A percentile compares a stretch with the other conserved stretches of the same genome.
Conservation (phyloP, 1,140 invertebrate species). For the Vanessa atalanta region DNA sequence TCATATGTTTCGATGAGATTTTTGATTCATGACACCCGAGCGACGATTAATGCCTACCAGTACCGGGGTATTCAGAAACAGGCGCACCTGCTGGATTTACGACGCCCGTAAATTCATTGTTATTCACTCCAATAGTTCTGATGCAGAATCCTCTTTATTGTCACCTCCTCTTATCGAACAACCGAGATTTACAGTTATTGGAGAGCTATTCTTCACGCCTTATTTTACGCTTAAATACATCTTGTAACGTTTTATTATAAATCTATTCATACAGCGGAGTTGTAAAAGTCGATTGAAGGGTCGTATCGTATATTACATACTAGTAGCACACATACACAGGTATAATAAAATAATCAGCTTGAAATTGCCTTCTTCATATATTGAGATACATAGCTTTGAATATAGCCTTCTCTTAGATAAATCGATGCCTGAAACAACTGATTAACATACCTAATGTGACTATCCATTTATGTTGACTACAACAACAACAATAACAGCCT, state of each 20-base stretch:
- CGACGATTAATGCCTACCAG: conserved; percentile 57
- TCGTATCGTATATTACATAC: no score
- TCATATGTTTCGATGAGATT: conserved; percentile 33
- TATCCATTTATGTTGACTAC: no score
- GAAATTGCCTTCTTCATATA: no score
- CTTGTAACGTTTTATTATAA: conserved; percentile 3
- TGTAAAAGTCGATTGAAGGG: no score
- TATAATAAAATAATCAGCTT: no score
- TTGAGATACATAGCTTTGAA: no score
- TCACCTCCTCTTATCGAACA: conserved; percentile 35
- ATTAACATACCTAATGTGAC: no score
- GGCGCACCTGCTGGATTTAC: conserved; percentile 71
- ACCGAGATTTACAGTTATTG: conserved; percentile 33
- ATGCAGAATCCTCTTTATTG: conserved; percentile 55
- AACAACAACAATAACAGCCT: no score
- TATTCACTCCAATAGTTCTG: conserved; percentile 70
- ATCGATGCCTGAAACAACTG: no score
- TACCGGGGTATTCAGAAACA: conserved; percentile 63
- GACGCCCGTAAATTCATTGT: conserved; percentile 71
- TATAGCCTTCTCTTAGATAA: no score
- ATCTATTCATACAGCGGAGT: background rate
- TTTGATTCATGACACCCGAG: conserved; percentile 49
- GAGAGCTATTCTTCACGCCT: conserved; percentile 10
- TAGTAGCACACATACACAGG: no score
- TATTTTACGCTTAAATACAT: background rate